Conservation (phyloP, 2,797 vertebrate species). For the Macropodus opercularis region DNA sequence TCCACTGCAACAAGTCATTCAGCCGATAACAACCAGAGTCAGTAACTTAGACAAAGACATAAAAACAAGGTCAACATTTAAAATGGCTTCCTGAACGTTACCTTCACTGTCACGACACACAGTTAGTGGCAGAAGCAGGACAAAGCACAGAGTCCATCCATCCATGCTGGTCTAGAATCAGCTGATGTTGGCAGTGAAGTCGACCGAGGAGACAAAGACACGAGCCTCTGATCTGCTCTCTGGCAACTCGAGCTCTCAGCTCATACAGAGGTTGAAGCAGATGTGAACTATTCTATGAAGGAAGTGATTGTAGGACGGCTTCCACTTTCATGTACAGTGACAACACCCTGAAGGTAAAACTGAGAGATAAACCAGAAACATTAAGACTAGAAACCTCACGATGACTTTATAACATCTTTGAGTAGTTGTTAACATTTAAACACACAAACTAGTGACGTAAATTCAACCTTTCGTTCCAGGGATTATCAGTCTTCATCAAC, state of each 20-base stretch:
- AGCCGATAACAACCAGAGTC: neutral
- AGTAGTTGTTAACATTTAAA: too few relatives aligned
- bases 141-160: neutral
- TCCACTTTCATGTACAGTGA: neutral
- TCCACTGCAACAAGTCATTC: neutral
- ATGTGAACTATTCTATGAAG: neutral
- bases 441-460: too few relatives aligned
- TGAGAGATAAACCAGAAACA: neutral
- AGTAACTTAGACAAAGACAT: too few relatives aligned
- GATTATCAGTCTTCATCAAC: too few relatives aligned
- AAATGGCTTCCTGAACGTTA: neutral
- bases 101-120: neutral
- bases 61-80: too few relatives aligned
- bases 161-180: constrained; percentile 9
- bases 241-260: neutral
- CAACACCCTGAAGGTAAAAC: neutral
- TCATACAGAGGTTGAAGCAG: neutral
- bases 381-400: too few relatives aligned
- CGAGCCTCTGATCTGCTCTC: neutral
- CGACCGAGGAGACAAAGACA: rapidly evolving
- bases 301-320: neutral
- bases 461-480: too few relatives aligned
- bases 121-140: constrained; percentile 14
- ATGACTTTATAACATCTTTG: too few relatives aligned
- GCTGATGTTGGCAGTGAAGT: neutral